Conservation (phyloP, 2,797 vertebrate species). For the Rhynchotus rufescens region DNA sequence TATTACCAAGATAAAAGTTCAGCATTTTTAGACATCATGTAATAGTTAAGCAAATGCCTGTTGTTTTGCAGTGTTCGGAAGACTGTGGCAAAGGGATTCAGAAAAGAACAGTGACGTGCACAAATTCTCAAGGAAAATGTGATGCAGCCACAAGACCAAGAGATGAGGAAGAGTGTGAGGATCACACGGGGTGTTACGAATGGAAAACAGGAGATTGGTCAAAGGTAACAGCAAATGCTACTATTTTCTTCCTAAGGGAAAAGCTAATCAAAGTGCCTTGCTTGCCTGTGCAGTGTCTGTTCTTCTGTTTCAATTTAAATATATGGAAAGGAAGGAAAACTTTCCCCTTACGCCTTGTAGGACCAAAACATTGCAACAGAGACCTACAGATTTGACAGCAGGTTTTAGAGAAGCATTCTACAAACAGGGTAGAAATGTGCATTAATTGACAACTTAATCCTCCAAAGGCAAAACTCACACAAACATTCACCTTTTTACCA, state of each 20-base stretch:
- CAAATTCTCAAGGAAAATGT: conserved; percentile 90
- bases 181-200: conserved; percentile 91
- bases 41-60: background rate
- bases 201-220: conserved; percentile 99
- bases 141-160: conserved; percentile 86
- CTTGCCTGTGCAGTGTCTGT: rapidly evolving
- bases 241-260: background rate
- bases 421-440: background rate
- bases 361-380: background rate
- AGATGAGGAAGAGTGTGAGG: conserved; percentile 88
- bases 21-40: background rate
- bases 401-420: background rate
- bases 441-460: background rate
- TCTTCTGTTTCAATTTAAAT: background rate
- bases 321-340: background rate
- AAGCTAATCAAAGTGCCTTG: background rate
- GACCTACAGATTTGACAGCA: background rate
- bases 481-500: background rate
- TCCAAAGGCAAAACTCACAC: background rate
- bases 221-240: conserved; percentile 80
- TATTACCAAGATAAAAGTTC: background rate
- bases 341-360: background rate
- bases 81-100: conserved; percentile 88
- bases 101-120: conserved; percentile 88
- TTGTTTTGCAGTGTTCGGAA: conserved; percentile 88